Conservation (phyloP, 2,888 invertebrate genomes). For the Oscheius myriophilus region DNA sequence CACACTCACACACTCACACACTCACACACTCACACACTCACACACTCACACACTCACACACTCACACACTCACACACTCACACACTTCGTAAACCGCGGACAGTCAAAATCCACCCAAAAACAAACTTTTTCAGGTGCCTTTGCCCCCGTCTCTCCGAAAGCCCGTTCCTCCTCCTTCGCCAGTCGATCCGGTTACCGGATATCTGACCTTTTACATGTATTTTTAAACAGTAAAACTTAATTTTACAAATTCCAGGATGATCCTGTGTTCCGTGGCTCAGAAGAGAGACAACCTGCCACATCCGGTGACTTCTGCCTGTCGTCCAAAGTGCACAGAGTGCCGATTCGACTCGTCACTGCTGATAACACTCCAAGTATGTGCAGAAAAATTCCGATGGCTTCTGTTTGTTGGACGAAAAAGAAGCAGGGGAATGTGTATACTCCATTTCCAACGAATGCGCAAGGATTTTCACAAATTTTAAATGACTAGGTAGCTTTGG, state of each 20-base stretch:
- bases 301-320: neutral
- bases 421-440: neutral
- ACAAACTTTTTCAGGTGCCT: slow-evolving; percentile 34
- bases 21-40: too few relatives aligned
- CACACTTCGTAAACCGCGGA: too few relatives aligned
- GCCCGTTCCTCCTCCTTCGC: neutral
- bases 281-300: slow-evolving; percentile 1
- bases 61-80: too few relatives aligned
- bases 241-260: slow-evolving; percentile 4
- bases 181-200: slow-evolving; percentile 17
- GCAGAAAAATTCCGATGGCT: too few relatives aligned
- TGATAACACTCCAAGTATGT: slow-evolving; percentile 18
- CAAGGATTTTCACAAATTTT: too few relatives aligned
- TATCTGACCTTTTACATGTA: slow-evolving; percentile 32
- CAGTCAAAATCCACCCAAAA: too few relatives aligned
- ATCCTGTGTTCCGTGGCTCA: slow-evolving; percentile 11
- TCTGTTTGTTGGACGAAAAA: neutral
- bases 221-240: neutral
- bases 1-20: too few relatives aligned
- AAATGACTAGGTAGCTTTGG: too few relatives aligned
- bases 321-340: slow-evolving; percentile 33
- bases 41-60: too few relatives aligned
- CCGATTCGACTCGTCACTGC: slow-evolving; percentile 30
- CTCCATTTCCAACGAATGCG: too few relatives aligned
- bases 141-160: slow-evolving; percentile 39